Evolutionary conservation across 2,113 vertebrate species (phyloP).

Genomic region (Illadopsis cleaveri): DNA sequence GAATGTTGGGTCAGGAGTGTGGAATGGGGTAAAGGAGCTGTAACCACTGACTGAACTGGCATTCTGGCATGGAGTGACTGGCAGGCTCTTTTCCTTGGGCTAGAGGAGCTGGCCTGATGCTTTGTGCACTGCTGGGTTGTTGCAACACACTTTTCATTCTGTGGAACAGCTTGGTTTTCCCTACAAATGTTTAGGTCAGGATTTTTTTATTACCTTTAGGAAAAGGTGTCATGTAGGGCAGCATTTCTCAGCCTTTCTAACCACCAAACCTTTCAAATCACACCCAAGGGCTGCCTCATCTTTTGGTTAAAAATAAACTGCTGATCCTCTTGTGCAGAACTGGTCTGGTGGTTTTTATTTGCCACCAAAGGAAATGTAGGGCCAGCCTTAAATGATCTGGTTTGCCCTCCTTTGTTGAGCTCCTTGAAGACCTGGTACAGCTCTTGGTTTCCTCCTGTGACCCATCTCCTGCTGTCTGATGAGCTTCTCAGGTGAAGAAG

Average conservation of each 20-base stretch:
- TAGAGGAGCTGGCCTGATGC: rapidly evolving
- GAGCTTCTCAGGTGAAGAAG: neutral
- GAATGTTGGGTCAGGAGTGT: neutral
- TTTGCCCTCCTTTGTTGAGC: neutral
- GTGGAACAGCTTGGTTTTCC: neutral
- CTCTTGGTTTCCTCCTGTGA: neutral
- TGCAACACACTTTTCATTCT: neutral
- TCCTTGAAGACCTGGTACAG: neutral
- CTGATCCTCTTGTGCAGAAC: neutral
- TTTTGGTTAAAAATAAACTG: neutral
- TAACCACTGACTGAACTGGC: neutral
- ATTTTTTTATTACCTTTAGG: neutral
- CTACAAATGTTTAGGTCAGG: neutral
- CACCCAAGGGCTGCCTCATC: neutral
- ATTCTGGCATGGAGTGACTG: neutral
- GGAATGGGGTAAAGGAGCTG: neutral
- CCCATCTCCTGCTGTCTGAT: neutral
- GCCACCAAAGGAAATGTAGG: neutral
- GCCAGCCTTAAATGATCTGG: neutral
- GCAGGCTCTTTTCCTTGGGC: neutral
- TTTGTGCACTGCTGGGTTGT: neutral
- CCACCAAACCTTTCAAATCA: neutral
- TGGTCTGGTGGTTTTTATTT: neutral
- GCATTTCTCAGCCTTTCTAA: neutral
- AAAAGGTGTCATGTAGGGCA: neutral